Evolutionary conservation across 2,113 vertebrate species (phyloP), one percentile per base, ranked within the genome.

Genomic region (Acanthochromis polyacanthus): DNA sequence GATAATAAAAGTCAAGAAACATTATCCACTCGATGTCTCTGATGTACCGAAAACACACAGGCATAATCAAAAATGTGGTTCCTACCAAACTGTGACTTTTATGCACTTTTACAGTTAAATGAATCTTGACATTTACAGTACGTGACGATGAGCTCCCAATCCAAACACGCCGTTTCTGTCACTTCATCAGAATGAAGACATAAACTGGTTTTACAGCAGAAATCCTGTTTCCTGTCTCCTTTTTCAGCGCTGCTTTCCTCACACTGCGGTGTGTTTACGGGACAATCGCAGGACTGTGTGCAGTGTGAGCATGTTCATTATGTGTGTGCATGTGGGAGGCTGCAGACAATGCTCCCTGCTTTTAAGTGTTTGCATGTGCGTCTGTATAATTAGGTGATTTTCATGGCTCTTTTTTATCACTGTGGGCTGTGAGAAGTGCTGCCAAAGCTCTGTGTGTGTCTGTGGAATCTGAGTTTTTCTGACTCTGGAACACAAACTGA

Each of bases 351-450:
- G 53, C 62, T 80, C 68, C 50, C 50, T 70, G 64, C 75, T 74
- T 70, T 71, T 71, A 61, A 71, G 51, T 70, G 55, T 77, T 59
- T 73, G 57, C 61, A 51, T 68, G 63, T 72, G 68, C 69, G n/a
- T 81, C 22, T 80, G 65, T 79, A 45, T 85, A 84, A 87, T 89
- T 88, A 79, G 76, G 76, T 77, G 83, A 86, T 86, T 83, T 89
- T 64, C 65, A 85, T 60, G 65, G 74, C 67, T 86, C 76, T 75
- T 68, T 76, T 88, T 78, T 65, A 75, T 86, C 78, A 82, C 67
- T 79, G 79, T 84, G 60, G 71, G 65, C 58, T 80, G 81, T 75
- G 59, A 79, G 40, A 87, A 62, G 60, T 66, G 81, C 85, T 83
- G 84, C 78, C 80, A 81, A 83, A 75, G 75, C 53, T 19, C 71